Percentiles rank a stretch among this genome's conserved stretches.
Evolutionary conservation across 2,797 vertebrate species (phyloP).

Genomic region (Neosalanx taihuensis): DNA sequence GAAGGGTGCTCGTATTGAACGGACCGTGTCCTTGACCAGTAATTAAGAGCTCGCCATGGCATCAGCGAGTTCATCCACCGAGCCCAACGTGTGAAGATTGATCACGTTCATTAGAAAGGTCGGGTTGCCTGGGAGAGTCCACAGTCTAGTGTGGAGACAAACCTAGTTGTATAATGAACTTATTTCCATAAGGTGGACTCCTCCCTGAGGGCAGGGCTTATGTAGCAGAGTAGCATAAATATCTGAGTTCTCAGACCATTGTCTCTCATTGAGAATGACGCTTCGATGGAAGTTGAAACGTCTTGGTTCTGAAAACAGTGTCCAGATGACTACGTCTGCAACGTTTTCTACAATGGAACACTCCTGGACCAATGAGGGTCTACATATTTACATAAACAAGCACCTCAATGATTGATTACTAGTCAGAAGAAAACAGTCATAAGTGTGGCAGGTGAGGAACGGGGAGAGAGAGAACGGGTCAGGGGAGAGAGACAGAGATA

Average conservation of each 20-base stretch:
- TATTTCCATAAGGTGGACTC: not conserved
- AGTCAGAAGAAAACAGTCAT: not conserved
- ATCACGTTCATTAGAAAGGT: not conserved
- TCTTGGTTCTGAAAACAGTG: too few species aligned
- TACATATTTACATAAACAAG: not conserved
- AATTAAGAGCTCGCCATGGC: not conserved
- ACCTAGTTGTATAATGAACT: not conserved
- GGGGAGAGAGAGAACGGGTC: not conserved
- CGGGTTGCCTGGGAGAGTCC: not conserved
- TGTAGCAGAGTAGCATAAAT: too few species aligned
- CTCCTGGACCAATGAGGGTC: too few species aligned
- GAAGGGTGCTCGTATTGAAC: slow-evolving; percentile 11
- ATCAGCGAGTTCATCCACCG: not conserved
- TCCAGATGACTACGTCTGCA: too few species aligned
- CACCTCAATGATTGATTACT: too few species aligned
- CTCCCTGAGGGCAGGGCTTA: too few species aligned
- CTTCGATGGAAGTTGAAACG: too few species aligned
- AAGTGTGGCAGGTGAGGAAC: not conserved
- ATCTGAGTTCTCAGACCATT: too few species aligned
- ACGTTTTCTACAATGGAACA: too few species aligned
- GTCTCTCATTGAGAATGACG: too few species aligned
- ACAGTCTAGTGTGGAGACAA: not conserved
- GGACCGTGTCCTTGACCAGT: slow-evolving; percentile 1
- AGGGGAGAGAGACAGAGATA: not conserved
- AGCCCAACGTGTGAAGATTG: not conserved